A percentile compares a stretch with the other conserved stretches of the same genome.
Evolutionary conservation across 2,797 vertebrate genomes (phyloP).

Genomic region (Amniataba percoides): DNA sequence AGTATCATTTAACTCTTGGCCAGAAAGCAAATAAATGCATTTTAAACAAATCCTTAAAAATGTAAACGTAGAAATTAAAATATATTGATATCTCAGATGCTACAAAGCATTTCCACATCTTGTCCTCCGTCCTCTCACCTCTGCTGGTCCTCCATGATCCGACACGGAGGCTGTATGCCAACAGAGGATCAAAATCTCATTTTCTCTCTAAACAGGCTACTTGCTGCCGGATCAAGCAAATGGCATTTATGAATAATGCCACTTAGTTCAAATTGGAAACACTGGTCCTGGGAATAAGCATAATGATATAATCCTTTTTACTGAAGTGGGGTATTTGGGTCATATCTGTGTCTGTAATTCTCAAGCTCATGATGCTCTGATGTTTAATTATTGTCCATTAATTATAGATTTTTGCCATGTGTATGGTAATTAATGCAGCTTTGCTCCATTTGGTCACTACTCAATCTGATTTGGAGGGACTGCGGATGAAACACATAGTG

Average conservation of each 20-base stretch:
- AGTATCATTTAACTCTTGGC: neutral
- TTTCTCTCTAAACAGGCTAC: constrained; percentile 76
- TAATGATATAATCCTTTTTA: constrained; percentile 75
- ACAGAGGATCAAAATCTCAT: constrained; percentile 62
- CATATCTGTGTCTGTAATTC: constrained; percentile 81
- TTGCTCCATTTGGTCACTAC: constrained; percentile 66
- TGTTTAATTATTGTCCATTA: constrained; percentile 75
- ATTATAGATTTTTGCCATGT: constrained; percentile 72
- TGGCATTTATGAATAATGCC: constrained; percentile 81
- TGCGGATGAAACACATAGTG: constrained; percentile 48
- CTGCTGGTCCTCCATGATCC: constrained; percentile 43
- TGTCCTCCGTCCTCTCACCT: constrained; percentile 23
- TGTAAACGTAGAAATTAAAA: neutral
- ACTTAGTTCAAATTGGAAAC: constrained; percentile 82
- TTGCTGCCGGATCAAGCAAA: constrained; percentile 76
- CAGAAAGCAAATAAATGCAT: neutral
- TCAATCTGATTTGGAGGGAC: constrained; percentile 66
- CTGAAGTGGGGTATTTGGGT: constrained; percentile 78
- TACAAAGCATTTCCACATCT: neutral
- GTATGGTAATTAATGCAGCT: constrained; percentile 75
- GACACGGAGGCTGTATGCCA: constrained; percentile 49
- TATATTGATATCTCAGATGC: neutral
- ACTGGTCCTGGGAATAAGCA: constrained; percentile 64
- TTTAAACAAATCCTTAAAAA: neutral
- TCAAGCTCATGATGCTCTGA: constrained; percentile 67